Conservation (phyloP, 2,888 invertebrate species). For the Boloria selene region DNA sequence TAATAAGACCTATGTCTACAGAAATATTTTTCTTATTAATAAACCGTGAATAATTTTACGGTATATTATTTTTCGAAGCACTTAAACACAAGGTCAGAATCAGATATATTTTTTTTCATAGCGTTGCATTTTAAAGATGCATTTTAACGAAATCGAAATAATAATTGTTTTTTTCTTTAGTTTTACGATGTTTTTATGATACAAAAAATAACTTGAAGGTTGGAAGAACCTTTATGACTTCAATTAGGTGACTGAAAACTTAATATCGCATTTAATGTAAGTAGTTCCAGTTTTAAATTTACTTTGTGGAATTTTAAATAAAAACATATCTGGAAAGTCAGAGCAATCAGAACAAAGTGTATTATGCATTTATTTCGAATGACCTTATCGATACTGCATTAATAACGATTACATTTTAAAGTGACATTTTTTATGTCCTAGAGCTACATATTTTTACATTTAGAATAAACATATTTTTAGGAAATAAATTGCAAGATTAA, state of each 20-base stretch:
- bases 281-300: slow-evolving; percentile 8
- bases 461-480: too few species aligned
- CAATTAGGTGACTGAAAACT: slow-evolving; percentile 13
- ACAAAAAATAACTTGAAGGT: slow-evolving; percentile 19
- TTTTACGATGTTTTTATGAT: slow-evolving; percentile 24
- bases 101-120: not conserved
- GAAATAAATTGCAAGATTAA: too few species aligned
- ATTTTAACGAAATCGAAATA: slow-evolving; percentile 18
- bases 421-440: not conserved
- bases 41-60: not conserved
- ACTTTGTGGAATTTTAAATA: slow-evolving; percentile 10
- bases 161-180: slow-evolving; percentile 2
- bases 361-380: not conserved
- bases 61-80: not conserved
- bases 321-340: not conserved
- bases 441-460: not conserved
- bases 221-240: slow-evolving; percentile 13
- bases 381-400: not conserved
- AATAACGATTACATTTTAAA: not conserved
- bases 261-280: slow-evolving; percentile 15
- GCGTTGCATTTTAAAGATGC: slow-evolving; percentile 2
- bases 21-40: not conserved
- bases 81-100: slow-evolving; percentile 4
- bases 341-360: not conserved
- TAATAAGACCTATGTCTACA: too few species aligned